Conservation (phyloP, 2,888 invertebrate genomes). For the Himalopsyche japonica region DNA sequence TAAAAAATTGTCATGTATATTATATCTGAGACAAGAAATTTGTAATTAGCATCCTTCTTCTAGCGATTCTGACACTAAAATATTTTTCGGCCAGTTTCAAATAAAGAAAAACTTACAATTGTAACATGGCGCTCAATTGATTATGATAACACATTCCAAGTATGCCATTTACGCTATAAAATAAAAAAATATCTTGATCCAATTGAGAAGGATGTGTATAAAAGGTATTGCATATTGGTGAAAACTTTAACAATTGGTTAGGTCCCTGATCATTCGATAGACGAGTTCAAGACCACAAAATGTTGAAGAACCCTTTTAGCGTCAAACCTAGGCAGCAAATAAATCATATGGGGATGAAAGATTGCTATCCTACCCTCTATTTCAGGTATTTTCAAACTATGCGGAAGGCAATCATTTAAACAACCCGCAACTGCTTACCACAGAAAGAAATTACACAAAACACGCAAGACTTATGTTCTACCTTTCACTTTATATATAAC, state of each 20-base stretch:
- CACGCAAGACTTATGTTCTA: no score
- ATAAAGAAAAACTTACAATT: no score
- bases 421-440: background rate
- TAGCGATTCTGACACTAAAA: no score
- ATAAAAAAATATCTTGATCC: background rate
- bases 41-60: no score
- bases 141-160: no score
- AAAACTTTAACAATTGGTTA: background rate
- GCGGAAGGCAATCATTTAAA: background rate
- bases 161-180: background rate
- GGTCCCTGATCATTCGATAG: background rate
- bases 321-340: background rate
- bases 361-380: constrained; percentile 1
- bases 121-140: no score
- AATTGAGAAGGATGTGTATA: background rate
- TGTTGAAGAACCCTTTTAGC: background rate
- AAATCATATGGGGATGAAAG: constrained; percentile 19
- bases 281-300: background rate
- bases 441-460: no score
- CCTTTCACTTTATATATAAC: no score
- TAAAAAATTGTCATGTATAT: no score
- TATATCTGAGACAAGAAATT: no score
- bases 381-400: background rate
- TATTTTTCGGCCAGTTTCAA: no score
- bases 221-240: background rate